Evolutionary conservation across 2,113 vertebrate genomes (phyloP).

Genomic region (Phalacrocorax pelagicus): DNA sequence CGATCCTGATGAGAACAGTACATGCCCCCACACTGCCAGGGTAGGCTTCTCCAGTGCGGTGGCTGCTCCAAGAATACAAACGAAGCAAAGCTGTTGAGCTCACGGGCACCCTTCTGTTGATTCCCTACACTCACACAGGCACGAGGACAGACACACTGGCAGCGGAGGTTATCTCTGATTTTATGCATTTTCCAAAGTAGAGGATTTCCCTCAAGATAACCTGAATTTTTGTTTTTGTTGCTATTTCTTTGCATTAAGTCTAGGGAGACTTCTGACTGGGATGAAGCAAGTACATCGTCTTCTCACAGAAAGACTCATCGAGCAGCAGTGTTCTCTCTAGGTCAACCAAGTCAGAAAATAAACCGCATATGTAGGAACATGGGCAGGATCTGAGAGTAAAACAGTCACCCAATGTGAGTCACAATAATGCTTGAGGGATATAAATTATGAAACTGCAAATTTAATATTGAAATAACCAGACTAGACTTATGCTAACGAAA

Average conservation of each 20-base stretch:
- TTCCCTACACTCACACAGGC: background rate
- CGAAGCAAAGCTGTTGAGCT: background rate
- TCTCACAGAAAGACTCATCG: background rate
- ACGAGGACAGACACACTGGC: background rate
- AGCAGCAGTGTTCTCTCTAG: background rate
- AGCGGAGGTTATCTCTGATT: background rate
- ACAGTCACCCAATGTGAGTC: background rate
- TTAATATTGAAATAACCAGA: constrained; percentile 12
- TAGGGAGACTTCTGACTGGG: background rate
- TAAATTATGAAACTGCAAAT: constrained; percentile 14
- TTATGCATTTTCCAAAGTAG: background rate
- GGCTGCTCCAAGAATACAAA: background rate
- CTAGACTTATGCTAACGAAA: background rate
- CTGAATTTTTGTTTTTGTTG: background rate
- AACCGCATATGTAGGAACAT: background rate
- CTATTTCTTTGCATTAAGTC: background rate
- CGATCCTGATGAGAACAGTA: fast-evolving
- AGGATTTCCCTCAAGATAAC: background rate
- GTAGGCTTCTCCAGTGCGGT: background rate
- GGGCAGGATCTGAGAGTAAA: background rate
- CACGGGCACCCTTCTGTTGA: background rate
- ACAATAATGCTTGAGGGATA: background rate
- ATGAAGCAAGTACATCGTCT: background rate
- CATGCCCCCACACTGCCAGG: background rate
- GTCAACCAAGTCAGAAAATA: background rate